Conservation (phyloP, 2,113 vertebrate species). For the Anser cygnoides region DNA sequence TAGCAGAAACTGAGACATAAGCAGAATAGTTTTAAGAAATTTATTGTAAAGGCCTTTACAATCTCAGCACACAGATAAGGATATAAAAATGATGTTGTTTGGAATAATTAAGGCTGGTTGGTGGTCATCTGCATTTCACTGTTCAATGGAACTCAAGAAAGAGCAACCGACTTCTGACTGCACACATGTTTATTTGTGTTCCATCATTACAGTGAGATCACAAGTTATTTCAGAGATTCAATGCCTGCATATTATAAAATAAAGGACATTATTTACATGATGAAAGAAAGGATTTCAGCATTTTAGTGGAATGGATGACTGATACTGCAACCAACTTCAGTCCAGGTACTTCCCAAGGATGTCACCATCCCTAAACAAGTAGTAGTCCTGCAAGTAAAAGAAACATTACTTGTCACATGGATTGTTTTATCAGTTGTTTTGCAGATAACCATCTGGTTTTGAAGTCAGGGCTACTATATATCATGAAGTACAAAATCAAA, state of each 20-base stretch:
- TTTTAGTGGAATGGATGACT: slow-evolving; percentile 75
- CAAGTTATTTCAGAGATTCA: slow-evolving; percentile 53
- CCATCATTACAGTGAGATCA: slow-evolving; percentile 58
- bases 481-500: background rate
- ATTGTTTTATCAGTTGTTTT: background rate
- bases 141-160: slow-evolving; percentile 43
- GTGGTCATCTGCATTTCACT: slow-evolving; percentile 38
- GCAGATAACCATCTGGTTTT: background rate
- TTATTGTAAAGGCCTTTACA: slow-evolving; percentile 65
- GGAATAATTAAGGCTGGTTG: slow-evolving; percentile 58
- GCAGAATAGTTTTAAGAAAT: background rate
- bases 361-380: slow-evolving; percentile 95
- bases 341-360: slow-evolving; percentile 96
- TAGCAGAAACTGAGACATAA: slow-evolving; percentile 43
- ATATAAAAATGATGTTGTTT: slow-evolving; percentile 39
- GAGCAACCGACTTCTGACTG: slow-evolving; percentile 31
- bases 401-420: background rate
- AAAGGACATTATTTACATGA: slow-evolving; percentile 91
- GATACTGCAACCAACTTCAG: slow-evolving; percentile 73
- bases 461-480: background rate
- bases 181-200: slow-evolving; percentile 77
- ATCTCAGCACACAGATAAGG: slow-evolving; percentile 11
- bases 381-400: slow-evolving; percentile 88
- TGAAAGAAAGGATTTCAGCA: slow-evolving; percentile 78
- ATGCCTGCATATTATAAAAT: slow-evolving; percentile 78